Evolutionary conservation across 2,888 invertebrate species (phyloP), one percentile per base, ranked within the genome.

Genomic region (Dolichomitus sp.): DNA sequence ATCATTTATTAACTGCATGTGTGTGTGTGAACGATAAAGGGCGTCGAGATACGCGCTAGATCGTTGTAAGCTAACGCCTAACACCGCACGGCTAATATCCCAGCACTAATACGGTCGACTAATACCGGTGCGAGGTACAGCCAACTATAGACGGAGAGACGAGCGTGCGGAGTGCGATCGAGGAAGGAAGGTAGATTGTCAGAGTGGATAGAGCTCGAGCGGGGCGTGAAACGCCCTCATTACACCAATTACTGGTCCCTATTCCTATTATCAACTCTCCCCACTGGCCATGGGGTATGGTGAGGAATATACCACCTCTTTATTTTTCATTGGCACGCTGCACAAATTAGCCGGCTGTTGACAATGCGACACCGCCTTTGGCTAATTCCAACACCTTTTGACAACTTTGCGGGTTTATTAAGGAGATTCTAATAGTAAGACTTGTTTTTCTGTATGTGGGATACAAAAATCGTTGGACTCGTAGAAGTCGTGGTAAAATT

Each of bases 151-250:
- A 52, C 37, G 52, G 19, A 17, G 33, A 54, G 17, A 50, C 40
- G 63, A 65, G 59, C 30, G 59, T 73, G 72, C 48, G 27, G 30
- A 45, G 74, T 12, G n/a, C 19, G 27, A 59, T 37, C 57, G 69
- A 33, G 52, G 48, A 40, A 52, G 33, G 61, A 69, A 77, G 77
- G 81, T 84, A 88, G 90, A 91, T 91, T 81, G 85, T 68, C 66
- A 68, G 76, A 80, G 68, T 79, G 84, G 91, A 91, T 91, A 91
- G 89, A 85, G 77, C 81, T 80, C 65, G 74, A 75, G 68, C 82
- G 87, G 85, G 89, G 91, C 88, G 91, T 91, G 89, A 92, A 92
- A 89, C 89, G 89, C 78, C 87, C 88, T 89, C 88, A 88, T 91
- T 90, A 91, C 88, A 87, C 84, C 90, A 90, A 92, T 91, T 91